Evolutionary conservation across 2,797 vertebrate species (phyloP).

Genomic region (Ptychadena robeensis): DNA sequence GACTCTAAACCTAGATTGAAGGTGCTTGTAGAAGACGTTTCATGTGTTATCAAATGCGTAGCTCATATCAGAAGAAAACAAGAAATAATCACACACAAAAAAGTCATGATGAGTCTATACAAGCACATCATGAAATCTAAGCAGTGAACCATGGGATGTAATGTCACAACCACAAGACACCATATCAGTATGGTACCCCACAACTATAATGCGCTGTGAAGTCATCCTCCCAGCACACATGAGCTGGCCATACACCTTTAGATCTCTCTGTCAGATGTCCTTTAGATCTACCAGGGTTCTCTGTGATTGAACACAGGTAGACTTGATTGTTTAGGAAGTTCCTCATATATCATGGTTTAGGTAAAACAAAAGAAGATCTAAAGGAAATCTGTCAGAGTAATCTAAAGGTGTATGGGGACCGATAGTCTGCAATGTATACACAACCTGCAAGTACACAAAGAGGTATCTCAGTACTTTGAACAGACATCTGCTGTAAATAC

Average conservation of each 20-base stretch:
- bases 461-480: neutral
- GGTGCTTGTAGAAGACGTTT: neutral
- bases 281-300: no score
- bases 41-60: neutral
- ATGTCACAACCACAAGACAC: neutral
- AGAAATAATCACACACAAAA: neutral
- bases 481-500: neutral
- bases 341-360: no score
- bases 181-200: neutral
- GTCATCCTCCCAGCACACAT: neutral
- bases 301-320: no score
- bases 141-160: neutral
- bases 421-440: neutral
- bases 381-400: no score
- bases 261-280: no score
- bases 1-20: neutral
- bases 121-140: no score
- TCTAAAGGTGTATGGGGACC: no score
- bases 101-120: neutral
- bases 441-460: neutral
- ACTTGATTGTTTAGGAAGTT: no score
- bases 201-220: no score
- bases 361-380: no score
- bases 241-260: no score
- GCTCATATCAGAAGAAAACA: neutral